A percentile compares a stretch with the other conserved stretches of the same genome.
Evolutionary conservation across 2,113 vertebrate species (phyloP).

Genomic region (Heterochromis multidens): DNA sequence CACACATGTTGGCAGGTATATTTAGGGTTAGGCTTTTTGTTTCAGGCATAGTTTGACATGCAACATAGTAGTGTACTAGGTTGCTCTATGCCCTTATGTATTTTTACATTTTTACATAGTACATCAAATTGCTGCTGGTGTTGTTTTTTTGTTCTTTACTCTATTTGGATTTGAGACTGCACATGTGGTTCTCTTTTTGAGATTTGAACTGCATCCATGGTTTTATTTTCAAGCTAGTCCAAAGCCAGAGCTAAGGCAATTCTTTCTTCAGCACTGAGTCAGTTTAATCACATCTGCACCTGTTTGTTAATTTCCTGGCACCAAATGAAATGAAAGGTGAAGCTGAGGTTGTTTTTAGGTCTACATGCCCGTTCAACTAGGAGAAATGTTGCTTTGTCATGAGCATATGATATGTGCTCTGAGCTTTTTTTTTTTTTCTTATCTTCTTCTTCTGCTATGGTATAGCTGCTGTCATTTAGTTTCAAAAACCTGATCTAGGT

Average conservation of each 20-base stretch:
- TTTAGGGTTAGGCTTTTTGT: background rate
- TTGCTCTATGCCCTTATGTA: background rate
- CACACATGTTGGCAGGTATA: background rate
- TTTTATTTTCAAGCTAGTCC: background rate
- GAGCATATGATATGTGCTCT: background rate
- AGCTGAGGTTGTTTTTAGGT: background rate
- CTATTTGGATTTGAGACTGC: background rate
- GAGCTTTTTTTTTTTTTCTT: background rate
- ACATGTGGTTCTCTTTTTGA: background rate
- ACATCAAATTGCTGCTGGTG: fast-evolving
- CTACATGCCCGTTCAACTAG: background rate
- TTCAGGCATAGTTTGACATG: background rate
- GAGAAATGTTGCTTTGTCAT: background rate
- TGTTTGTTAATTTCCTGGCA: background rate
- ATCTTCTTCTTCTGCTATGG: background rate
- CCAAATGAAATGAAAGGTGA: background rate
- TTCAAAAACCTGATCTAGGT: conserved; percentile 7
- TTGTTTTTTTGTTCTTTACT: background rate
- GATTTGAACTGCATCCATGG: background rate
- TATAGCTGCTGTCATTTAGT: background rate
- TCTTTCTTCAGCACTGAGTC: background rate
- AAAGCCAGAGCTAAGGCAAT: background rate
- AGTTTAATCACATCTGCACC: background rate
- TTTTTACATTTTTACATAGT: background rate
- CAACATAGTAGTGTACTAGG: background rate